Evolutionary conservation across 2,113 vertebrate genomes (phyloP).

Genomic region (Scytalopus superciliaris): DNA sequence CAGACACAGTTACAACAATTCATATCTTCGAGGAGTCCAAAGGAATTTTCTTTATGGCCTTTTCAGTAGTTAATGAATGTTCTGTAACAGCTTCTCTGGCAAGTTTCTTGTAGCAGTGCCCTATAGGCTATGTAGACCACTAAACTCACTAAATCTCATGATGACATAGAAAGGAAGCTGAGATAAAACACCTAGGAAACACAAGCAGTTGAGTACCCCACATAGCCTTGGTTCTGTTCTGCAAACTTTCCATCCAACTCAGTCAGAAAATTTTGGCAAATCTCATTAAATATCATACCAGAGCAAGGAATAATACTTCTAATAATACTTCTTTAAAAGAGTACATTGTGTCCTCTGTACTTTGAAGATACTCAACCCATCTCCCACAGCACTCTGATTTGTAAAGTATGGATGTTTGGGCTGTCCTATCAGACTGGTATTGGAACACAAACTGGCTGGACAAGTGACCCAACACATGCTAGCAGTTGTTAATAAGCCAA

Average conservation of each 20-base stretch:
- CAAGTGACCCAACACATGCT: neutral
- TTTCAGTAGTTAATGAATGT: neutral
- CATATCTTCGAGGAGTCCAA: neutral
- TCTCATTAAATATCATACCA: neutral
- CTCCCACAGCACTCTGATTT: neutral
- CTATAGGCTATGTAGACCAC: neutral
- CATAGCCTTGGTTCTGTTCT: neutral
- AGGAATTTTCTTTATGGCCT: neutral
- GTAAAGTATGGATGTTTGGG: neutral
- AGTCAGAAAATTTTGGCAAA: neutral
- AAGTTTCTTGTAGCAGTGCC: neutral
- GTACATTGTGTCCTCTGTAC: neutral
- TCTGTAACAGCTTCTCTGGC: neutral
- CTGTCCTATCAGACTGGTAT: neutral
- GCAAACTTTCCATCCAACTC: neutral
- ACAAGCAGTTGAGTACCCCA: neutral
- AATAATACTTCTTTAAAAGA: neutral
- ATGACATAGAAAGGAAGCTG: neutral
- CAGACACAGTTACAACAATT: neutral
- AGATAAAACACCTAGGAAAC: neutral
- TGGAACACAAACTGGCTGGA: neutral
- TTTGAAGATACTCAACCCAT: neutral
- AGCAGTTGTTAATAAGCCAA: neutral
- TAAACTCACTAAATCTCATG: neutral
- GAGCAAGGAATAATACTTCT: neutral